Conservation (phyloP, 2,888 invertebrate genomes). For the Agrochola litura region DNA sequence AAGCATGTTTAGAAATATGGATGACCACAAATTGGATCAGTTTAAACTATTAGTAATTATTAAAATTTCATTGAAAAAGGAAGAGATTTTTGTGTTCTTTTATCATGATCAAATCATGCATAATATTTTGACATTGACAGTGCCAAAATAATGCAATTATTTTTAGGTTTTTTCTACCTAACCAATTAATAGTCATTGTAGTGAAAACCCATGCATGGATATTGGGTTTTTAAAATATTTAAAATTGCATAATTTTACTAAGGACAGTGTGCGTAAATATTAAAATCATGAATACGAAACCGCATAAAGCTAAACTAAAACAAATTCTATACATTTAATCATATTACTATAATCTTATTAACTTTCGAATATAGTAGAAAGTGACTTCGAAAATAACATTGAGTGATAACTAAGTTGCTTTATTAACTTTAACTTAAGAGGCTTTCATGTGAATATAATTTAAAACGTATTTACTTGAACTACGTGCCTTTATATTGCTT, state of each 20-base stretch:
- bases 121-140: background rate
- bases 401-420: constrained; percentile 23
- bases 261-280: background rate
- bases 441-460: constrained; percentile 49
- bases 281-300: background rate
- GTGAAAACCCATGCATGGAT: background rate
- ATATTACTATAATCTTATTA: background rate
- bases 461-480: constrained; percentile 22
- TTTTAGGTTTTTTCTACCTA: rapidly evolving
- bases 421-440: constrained; percentile 28
- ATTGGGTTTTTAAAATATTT: background rate
- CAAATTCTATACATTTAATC: background rate
- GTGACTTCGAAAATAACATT: constrained; percentile 24
- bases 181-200: background rate
- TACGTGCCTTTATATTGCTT: constrained; percentile 18
- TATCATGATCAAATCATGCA: background rate
- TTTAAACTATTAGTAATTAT: constrained; percentile 30
- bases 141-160: background rate
- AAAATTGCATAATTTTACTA: background rate
- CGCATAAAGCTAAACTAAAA: too few relatives aligned
- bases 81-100: background rate
- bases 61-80: background rate
- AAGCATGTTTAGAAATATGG: constrained; percentile 26
- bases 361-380: background rate
- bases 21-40: constrained; percentile 31